Conservation (phyloP, 1,140 invertebrate species). For the Rhopalosiphum padi region DNA sequence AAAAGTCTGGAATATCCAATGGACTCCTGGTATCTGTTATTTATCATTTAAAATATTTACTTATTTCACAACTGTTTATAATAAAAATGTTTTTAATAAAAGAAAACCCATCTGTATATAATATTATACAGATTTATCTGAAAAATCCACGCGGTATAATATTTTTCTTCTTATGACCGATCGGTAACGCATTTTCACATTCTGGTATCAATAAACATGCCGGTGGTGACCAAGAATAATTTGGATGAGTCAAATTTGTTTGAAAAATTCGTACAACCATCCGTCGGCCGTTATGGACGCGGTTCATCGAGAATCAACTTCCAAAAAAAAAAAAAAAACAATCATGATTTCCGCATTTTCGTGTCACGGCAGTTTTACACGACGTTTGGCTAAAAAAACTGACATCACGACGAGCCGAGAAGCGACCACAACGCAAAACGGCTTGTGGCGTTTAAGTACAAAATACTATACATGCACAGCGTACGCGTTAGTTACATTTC, state of each 20-base stretch:
- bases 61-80: background rate
- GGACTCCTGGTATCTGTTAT: background rate
- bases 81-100: background rate
- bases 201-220: too few species aligned
- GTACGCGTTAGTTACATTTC: background rate
- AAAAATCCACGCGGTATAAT: background rate
- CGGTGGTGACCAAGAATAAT: too few species aligned
- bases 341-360: background rate
- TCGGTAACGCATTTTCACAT: background rate
- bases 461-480: background rate
- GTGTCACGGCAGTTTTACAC: too few species aligned
- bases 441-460: background rate
- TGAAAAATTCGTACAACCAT: background rate
- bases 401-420: background rate
- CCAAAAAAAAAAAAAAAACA: background rate
- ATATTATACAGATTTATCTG: background rate
- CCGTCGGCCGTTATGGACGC: too few species aligned
- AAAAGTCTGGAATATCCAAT: background rate
- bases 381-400: background rate
- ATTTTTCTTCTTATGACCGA: background rate
- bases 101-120: background rate
- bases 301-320: background rate
- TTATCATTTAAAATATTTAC: background rate
- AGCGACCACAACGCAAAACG: background rate
- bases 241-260: too few species aligned